Conservation (phyloP, 2,888 invertebrate species). For the Hetaerina titia region DNA sequence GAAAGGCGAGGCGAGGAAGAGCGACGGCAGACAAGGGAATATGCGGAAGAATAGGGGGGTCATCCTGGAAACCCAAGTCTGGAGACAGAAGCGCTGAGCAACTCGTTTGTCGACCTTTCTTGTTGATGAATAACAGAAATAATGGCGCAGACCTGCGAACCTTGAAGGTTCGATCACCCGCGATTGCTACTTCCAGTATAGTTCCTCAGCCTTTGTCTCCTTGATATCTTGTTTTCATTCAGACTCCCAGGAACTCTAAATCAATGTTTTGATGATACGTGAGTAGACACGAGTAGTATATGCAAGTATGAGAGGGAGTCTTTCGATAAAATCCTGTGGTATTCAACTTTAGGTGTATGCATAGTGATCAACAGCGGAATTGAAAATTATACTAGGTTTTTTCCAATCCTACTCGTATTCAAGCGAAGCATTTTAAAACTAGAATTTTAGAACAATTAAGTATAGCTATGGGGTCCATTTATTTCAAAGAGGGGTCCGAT, state of each 20-base stretch:
- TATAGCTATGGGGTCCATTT: no score
- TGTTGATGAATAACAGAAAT: slow-evolving; percentile 20
- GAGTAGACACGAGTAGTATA: no score
- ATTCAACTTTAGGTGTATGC: no score
- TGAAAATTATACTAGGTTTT: no score
- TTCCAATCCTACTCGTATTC: no score
- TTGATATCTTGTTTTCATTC: background rate
- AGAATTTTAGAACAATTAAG: no score
- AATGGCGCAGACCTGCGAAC: background rate
- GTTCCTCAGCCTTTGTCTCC: background rate
- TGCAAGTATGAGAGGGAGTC: no score
- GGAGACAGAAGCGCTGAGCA: background rate
- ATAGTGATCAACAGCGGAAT: no score
- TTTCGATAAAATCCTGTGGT: no score
- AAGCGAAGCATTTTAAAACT: no score
- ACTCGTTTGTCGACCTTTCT: background rate
- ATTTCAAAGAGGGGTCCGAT: no score
- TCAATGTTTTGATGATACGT: no score
- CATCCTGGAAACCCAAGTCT: background rate
- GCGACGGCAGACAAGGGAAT: background rate
- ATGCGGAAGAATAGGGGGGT: background rate
- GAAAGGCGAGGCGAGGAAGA: slow-evolving; percentile 35
- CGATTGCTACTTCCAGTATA: background rate
- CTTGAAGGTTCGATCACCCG: slow-evolving; percentile 15
- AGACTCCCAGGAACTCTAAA: background rate